Evolutionary conservation across 2,888 invertebrate species (phyloP).

Genomic region (Drosophila bunnanda): DNA sequence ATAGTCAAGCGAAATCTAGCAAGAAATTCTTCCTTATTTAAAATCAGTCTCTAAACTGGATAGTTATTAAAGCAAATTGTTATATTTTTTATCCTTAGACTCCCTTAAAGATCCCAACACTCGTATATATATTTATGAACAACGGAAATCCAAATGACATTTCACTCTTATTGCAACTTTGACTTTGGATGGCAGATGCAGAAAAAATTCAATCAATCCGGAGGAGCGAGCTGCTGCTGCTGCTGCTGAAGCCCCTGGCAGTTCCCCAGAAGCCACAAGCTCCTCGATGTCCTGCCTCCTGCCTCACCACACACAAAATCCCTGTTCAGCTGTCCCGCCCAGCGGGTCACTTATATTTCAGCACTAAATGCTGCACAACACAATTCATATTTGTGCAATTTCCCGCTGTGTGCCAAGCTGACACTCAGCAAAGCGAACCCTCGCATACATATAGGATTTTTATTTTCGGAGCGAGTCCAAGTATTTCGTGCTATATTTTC

Average conservation of each 20-base stretch:
- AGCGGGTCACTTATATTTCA: conserved; percentile 56
- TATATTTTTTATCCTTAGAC: neutral
- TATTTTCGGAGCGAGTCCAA: conserved; percentile 25
- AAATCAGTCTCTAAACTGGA: no score
- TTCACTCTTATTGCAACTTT: conserved; percentile 7
- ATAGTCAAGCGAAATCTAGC: no score
- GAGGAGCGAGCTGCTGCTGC: conserved; percentile 12
- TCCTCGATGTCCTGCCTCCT: neutral
- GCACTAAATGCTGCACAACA: conserved; percentile 78
- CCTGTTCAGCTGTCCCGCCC: conserved; percentile 35
- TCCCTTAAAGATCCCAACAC: neutral
- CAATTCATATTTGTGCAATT: conserved; percentile 76
- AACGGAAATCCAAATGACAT: conserved; percentile 11
- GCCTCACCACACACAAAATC: neutral
- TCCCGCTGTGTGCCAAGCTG: conserved; percentile 65
- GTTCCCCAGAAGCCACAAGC: conserved; percentile 8
- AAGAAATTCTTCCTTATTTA: no score
- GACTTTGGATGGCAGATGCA: conserved; percentile 9
- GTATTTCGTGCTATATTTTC: conserved; percentile 3
- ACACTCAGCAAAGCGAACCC: conserved; percentile 26
- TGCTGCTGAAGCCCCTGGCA: conserved; percentile 27
- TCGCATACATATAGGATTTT: conserved; percentile 51
- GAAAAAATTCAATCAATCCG: conserved; percentile 37
- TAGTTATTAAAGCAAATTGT: neutral
- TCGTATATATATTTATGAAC: conserved; percentile 1